These are phyloP conservation scores for Sitta carolinensis DNA, from an alignment of 2,797 vertebrate genomes.

Conservation along the genomic window DNA sequence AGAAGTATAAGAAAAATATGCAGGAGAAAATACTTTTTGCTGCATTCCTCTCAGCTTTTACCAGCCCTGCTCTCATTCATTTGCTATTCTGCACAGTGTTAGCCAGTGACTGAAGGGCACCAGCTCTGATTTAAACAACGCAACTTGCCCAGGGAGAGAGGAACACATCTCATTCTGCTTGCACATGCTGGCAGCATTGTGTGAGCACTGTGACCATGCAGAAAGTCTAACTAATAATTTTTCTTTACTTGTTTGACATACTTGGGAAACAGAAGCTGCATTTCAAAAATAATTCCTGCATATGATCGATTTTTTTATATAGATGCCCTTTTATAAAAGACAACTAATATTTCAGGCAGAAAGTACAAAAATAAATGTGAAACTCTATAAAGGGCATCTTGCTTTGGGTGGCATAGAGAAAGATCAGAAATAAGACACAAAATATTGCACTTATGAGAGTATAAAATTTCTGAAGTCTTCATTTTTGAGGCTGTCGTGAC, in stretches of 20 bases:
- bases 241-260: neutral
- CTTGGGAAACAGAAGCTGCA: neutral
- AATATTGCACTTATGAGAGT: neutral
- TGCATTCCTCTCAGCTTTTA: slow-evolving; percentile 28
- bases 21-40: slow-evolving; percentile 26
- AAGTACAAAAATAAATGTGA: neutral
- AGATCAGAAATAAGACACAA: neutral
- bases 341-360: neutral
- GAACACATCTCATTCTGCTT: neutral
- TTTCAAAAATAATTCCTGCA: neutral
- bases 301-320: neutral
- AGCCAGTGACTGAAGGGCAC: neutral
- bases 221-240: neutral
- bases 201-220: neutral
- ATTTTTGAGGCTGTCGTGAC: neutral
- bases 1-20: slow-evolving; percentile 12
- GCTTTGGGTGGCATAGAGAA: neutral
- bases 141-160: neutral
- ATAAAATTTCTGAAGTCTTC: neutral
- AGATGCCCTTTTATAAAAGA: neutral
- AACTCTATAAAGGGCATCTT: neutral
- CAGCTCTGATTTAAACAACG: neutral
- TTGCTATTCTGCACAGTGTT: neutral
- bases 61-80: neutral
- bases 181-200: neutral